Evolutionary conservation across 1,140 invertebrate genomes (phyloP).

Genomic region (Saccostrea glomerata): DNA sequence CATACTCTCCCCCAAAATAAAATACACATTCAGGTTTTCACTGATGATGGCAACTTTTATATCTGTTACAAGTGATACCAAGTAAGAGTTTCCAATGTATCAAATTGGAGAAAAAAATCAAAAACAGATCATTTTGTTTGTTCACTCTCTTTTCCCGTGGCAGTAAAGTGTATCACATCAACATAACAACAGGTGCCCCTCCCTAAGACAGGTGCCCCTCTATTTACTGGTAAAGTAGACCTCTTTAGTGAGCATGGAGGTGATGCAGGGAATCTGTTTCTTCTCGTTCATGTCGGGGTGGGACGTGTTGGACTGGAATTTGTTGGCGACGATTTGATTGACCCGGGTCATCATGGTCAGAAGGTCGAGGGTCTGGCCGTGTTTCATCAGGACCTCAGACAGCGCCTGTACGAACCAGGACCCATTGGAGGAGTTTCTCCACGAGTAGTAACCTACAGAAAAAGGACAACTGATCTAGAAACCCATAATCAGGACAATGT

Average conservation of each 20-base stretch:
- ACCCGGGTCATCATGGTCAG: conserved; percentile 94
- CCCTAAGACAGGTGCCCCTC: neutral
- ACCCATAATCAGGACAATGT: too few species aligned
- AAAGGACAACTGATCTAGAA: neutral
- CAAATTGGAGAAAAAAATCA: neutral
- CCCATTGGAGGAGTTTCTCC: conserved; percentile 91
- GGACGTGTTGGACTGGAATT: conserved; percentile 93
- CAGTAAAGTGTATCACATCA: neutral
- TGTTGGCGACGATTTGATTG: conserved; percentile 90
- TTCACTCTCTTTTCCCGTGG: neutral
- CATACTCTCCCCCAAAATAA: neutral
- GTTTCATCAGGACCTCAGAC: conserved; percentile 86
- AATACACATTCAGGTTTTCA: neutral
- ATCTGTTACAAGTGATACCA: neutral
- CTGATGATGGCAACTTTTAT: neutral
- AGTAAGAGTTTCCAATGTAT: conserved; percentile 11
- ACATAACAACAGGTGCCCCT: neutral
- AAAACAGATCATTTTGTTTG: neutral
- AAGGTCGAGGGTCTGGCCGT: conserved; percentile 85
- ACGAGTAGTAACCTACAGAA: conserved; percentile 91
- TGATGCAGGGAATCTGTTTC: conserved; percentile 97
- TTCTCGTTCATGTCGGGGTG: conserved; percentile 91
- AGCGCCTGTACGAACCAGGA: conserved; percentile 98
- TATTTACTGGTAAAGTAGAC: conserved; percentile 80
- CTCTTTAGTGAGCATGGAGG: conserved; percentile 93